Base-by-base conservation (phyloP, 2,888 invertebrate species). In the Drymonia ruficornis region DNA sequence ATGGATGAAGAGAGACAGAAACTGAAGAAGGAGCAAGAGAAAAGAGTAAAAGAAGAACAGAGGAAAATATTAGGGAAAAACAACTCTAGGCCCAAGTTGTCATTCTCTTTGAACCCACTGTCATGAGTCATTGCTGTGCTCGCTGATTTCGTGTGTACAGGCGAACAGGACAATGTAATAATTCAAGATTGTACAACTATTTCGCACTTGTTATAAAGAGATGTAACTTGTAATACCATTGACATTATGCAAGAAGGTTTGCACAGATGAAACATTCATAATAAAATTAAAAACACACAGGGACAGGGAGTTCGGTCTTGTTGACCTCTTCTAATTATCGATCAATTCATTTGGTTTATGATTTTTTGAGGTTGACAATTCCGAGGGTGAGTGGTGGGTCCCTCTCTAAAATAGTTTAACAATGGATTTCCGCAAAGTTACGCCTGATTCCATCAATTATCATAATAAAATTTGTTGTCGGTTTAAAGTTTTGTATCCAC, bases 41-140 rank as follows among this genome's bases (percentile, higher is more conserved):
- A 96, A 80, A 95, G 98, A 76, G 94, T 96, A 58, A 98, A 97
- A 91, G 98, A 98, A 87, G 98, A 99, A 90, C 99, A 99, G 93
- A 98, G 98, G 93, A 97, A 98, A 89, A 99, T 99, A 76, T 94
- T 99, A 77, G 99, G 99, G 72, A 99, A 99, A 94, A 98, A 98
- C 88, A 99, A 98, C 93, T 98, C 98, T 58, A 95, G 99, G 86
- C 99, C 99, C 61, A 98, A 98, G 92, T 93, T 99, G 70, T 98
- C 98, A 52, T 99, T 99, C 91, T 95, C 96, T 50, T 92, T 98
- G 70, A 97, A 97, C 87, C 96, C 97, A 69, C 93, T 95, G 75
- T 96, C 95, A 91, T 95, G 94, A 95, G 92, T 90, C 78, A 53
- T 54, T 59, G 54, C 59, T 51, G 50, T 49, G 53, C n/a, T 60